Percentiles rank a stretch among this genome's conserved stretches.
phyloP scores from a whole-genome alignment of 2,797 vertebrate genomes.

The Phrynocephalus vlangalii region DNA sequence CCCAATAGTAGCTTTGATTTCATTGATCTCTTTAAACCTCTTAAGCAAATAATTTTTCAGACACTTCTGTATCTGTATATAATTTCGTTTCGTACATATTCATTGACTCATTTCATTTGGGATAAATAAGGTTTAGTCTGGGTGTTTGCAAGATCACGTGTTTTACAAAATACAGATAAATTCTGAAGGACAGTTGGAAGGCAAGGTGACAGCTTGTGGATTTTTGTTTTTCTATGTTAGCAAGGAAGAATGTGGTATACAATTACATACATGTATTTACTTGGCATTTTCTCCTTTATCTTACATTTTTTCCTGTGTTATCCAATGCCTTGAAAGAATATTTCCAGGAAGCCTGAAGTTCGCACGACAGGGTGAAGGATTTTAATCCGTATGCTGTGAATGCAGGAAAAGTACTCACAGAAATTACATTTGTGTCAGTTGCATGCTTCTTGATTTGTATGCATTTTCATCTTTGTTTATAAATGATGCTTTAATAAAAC shows the following conservation, averaged over 20 bases:
- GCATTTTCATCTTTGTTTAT: slow-evolving; percentile 77
- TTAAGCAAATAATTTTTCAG: slow-evolving; percentile 67
- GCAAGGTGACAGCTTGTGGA: slow-evolving; percentile 73
- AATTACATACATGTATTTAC: slow-evolving; percentile 36
- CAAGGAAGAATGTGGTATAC: slow-evolving; percentile 61
- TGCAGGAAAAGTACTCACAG: slow-evolving; percentile 49
- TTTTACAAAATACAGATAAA: slow-evolving; percentile 70
- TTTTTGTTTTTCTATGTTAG: slow-evolving; percentile 33
- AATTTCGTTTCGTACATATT: slow-evolving; percentile 51
- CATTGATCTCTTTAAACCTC: slow-evolving; percentile 71
- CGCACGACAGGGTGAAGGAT: slow-evolving; percentile 56
- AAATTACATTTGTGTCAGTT: slow-evolving; percentile 65
- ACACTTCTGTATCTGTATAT: slow-evolving; percentile 60
- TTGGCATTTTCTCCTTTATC: slow-evolving; percentile 51
- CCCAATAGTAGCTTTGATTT: slow-evolving; percentile 72
- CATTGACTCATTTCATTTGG: slow-evolving; percentile 43
- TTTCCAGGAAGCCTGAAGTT: slow-evolving; percentile 64
- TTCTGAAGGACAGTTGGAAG: slow-evolving; percentile 77
- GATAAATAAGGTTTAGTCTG: slow-evolving; percentile 43
- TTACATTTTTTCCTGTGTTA: slow-evolving; percentile 72
- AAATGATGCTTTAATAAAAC: slow-evolving; percentile 84
- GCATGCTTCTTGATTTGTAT: slow-evolving; percentile 78
- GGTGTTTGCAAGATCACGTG: slow-evolving; percentile 60
- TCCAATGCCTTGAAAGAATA: slow-evolving; percentile 66
- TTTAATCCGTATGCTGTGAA: slow-evolving; percentile 58